A percentile compares a stretch with the other conserved stretches of the same genome.
Conservation (phyloP, 2,113 vertebrate genomes). For the Dasyornis broadbenti region DNA sequence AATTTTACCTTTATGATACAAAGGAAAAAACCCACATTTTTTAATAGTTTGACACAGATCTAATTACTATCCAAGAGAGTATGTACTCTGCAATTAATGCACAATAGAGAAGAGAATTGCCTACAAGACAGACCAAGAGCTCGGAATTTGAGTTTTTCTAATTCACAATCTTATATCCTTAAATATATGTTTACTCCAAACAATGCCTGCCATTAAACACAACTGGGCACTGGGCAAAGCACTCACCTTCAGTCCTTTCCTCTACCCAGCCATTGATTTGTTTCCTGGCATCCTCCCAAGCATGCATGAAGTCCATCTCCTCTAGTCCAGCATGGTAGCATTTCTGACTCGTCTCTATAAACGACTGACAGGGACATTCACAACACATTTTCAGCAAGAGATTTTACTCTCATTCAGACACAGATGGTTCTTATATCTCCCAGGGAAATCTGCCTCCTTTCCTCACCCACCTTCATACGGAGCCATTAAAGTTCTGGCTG, state of each 20-base stretch:
- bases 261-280: conserved; percentile 89
- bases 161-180: background rate
- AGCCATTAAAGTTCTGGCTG: background rate
- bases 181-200: background rate
- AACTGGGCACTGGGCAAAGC: background rate
- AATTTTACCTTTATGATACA: conserved; percentile 83
- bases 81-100: background rate
- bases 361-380: conserved; percentile 66
- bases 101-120: background rate
- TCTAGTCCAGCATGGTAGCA: conserved; percentile 82
- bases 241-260: conserved; percentile 82
- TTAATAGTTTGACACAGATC: background rate
- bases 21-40: rapidly evolving
- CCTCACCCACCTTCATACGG: rapidly evolving
- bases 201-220: background rate
- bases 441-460: rapidly evolving
- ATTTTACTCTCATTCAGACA: background rate
- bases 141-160: rapidly evolving
- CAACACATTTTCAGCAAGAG: background rate
- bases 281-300: conserved; percentile 73
- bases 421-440: background rate
- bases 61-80: background rate
- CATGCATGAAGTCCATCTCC: conserved; percentile 76
- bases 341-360: conserved; percentile 77
- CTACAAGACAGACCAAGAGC: background rate